Conservation (phyloP, 2,888 invertebrate genomes). For the Heterodera filipjevi region DNA sequence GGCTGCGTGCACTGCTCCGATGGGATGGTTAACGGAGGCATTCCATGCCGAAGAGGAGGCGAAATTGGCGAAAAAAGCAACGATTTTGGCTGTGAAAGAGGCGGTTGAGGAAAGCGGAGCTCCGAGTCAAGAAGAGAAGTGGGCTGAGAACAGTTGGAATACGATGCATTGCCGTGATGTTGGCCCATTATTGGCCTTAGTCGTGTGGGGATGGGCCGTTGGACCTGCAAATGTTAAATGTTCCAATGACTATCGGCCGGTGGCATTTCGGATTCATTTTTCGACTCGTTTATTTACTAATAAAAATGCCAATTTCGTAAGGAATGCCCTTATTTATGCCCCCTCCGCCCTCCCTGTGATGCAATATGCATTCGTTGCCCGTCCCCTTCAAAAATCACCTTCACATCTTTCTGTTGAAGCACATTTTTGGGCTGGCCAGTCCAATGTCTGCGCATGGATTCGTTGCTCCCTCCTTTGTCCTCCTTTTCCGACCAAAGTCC, state of each 20-base stretch:
- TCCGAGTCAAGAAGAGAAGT: neutral
- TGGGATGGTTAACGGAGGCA: neutral
- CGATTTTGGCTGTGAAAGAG: neutral
- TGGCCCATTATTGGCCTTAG: slow-evolving; percentile 33
- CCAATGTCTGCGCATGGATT: neutral
- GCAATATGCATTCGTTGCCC: neutral
- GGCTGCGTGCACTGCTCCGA: neutral
- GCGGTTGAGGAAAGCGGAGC: neutral
- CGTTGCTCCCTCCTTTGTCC: neutral
- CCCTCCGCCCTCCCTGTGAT: neutral
- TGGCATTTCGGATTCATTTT: too few species aligned
- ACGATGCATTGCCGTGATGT: neutral
- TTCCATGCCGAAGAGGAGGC: neutral
- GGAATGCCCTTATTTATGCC: too few species aligned
- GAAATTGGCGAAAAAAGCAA: slow-evolving; percentile 12
- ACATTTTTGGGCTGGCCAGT: neutral
- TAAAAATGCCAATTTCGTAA: too few species aligned
- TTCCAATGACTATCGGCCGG: too few species aligned
- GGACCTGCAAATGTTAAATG: neutral
- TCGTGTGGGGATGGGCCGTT: slow-evolving; percentile 24
- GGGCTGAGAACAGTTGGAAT: neutral
- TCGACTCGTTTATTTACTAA: too few species aligned
- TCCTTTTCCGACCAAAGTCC: slow-evolving; percentile 19
- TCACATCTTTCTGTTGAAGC: neutral
- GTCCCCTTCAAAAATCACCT: neutral